A percentile compares a stretch with the other conserved stretches of the same genome.
phyloP scores from a whole-genome alignment of 2,888 invertebrate species.

The Aleiodes leptofemur region DNA sequence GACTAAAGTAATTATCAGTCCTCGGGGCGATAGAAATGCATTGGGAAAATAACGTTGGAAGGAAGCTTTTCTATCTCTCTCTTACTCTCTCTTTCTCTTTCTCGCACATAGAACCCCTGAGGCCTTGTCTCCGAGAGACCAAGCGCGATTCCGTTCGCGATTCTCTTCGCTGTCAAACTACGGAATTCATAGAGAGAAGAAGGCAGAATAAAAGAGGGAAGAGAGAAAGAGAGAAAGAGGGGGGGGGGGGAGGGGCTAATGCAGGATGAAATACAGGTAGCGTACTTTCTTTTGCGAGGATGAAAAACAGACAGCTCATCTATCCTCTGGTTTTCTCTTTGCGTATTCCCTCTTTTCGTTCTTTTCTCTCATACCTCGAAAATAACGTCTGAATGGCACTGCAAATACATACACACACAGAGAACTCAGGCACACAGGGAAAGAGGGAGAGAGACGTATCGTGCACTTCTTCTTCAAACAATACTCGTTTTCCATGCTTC shows the following conservation, averaged over 20 bases:
- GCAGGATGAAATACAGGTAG: conserved; percentile 31
- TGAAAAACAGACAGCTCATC: conserved; percentile 41
- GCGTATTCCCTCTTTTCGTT: conserved; percentile 39
- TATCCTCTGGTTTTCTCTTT: conserved; percentile 45
- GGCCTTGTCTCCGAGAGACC: conserved; percentile 17
- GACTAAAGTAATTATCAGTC: conserved; percentile 64
- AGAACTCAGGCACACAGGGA: conserved; percentile 49
- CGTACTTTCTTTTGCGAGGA: conserved; percentile 32
- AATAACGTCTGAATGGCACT: conserved; percentile 64
- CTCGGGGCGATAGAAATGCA: conserved; percentile 47
- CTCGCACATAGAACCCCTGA: background rate
- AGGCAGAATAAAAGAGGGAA: background rate
- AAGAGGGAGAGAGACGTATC: conserved; percentile 58
- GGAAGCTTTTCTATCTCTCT: background rate
- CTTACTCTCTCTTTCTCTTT: background rate
- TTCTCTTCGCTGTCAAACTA: conserved; percentile 29
- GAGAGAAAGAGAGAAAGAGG: background rate
- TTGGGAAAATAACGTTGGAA: conserved; percentile 25
- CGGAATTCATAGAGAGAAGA: conserved; percentile 9
- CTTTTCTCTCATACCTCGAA: conserved; percentile 55
- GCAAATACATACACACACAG: conserved; percentile 58
- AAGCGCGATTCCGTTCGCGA: conserved; percentile 23
- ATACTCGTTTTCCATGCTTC: conserved; percentile 50
- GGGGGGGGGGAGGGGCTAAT: background rate
- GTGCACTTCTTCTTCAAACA: conserved; percentile 60